Conservation (phyloP, 92 coral and sea anemone species). For the Zoanthus sociatus region DNA sequence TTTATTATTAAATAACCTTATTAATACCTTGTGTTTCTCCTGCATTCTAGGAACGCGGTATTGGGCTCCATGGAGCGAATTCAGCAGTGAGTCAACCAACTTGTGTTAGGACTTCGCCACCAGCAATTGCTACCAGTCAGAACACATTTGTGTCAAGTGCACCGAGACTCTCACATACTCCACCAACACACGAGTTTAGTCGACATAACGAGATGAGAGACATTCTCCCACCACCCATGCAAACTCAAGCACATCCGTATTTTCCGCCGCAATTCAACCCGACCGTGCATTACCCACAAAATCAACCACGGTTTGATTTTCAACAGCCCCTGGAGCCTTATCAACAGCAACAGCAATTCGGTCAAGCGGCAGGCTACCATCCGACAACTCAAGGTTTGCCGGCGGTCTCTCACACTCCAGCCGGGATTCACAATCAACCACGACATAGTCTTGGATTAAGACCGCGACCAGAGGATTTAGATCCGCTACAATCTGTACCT, state of each 20-base stretch:
- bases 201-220: constrained; percentile 76
- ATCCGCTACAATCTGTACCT: constrained; percentile 86
- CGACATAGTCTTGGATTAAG: constrained; percentile 81
- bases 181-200: constrained; percentile 90
- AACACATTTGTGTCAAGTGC: constrained; percentile 79
- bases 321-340: constrained; percentile 94
- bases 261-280: constrained; percentile 97
- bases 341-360: constrained; percentile 88
- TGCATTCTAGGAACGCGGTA: constrained; percentile 93
- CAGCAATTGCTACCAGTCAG: constrained; percentile 74
- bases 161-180: constrained; percentile 88
- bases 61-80: constrained; percentile 90
- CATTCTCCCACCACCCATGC: constrained; percentile 92
- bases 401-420: constrained; percentile 73
- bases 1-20: constrained; percentile 85
- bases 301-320: constrained; percentile 97
- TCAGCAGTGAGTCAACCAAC: constrained; percentile 72
- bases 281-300: constrained; percentile 85
- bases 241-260: constrained; percentile 93
- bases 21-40: constrained; percentile 78
- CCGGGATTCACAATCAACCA: constrained; percentile 80
- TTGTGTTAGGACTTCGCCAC: constrained; percentile 78
- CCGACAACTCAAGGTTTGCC: constrained; percentile 83
- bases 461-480: constrained; percentile 78
- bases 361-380: constrained; percentile 85